Evolutionary conservation across 2,113 vertebrate genomes (phyloP), one percentile per base, ranked within the genome.

Genomic region (Elgaria multicarinata): DNA sequence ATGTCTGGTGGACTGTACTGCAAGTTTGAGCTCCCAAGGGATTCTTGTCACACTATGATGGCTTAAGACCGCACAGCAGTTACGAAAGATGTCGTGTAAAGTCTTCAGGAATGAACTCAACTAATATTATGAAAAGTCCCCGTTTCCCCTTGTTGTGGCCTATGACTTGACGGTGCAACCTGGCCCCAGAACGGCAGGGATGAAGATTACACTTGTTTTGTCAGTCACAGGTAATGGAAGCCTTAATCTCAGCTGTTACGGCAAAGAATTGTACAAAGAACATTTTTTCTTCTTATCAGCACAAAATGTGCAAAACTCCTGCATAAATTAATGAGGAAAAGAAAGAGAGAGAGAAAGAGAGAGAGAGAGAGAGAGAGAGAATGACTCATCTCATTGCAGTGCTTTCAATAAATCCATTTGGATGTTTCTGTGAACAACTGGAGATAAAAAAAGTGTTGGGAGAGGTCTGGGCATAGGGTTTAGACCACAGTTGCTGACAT

Each of bases 161-260:
- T 77, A 39, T 22, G n/a, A 0, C 87, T 91, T 92, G 89, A 55
- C 0, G 0, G 46, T 69, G 50, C 75, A 89, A 91, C 87, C 72
- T 80, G 78, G 9, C 42, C 78, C 86, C 83, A 79, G 8, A 50
- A 78, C 42, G 66, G 42, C 28, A 82, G 44, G 79, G 53, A 62
- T 85, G 39, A 86, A 77, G 87, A 85, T 85, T 22, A 66, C 87
- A 39, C 26, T 85, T 62, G 39, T 14, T 86, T 85, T 55, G 69
- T 80, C 85, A 87, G 87, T 16, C 4, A 1, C n/a, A 2, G 36
- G 58, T 64, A 84, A 87, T 0, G 42, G 46, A 85, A 91, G 90
- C 83, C 26, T 3, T 0, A 0, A 78, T 87, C 81, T 89, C 62
- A 77, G 87, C 62, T 90, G 66, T 50, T 46, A 72, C 77, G 42